Conservation (phyloP, 2,888 invertebrate species). For the Luffia ferchaultella region DNA sequence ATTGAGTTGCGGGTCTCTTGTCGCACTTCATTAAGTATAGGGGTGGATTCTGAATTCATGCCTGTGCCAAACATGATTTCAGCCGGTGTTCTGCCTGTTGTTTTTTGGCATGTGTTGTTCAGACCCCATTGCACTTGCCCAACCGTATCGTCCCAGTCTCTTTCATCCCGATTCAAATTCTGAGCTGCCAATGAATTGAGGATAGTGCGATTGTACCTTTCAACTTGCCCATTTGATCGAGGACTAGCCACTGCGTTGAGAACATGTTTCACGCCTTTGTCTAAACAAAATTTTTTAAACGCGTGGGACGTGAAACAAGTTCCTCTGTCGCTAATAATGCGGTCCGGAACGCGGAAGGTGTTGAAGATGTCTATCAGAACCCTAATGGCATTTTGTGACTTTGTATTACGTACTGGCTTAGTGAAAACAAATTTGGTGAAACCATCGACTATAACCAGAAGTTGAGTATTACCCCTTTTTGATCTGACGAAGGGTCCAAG, state of each 20-base stretch:
- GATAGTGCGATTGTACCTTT: slow-evolving; percentile 22
- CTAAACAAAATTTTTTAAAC: slow-evolving; percentile 25
- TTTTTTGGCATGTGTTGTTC: slow-evolving; percentile 21
- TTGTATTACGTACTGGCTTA: slow-evolving; percentile 23
- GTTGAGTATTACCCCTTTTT: slow-evolving; percentile 22
- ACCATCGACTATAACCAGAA: slow-evolving; percentile 29
- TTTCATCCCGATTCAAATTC: slow-evolving; percentile 19
- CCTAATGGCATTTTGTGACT: slow-evolving; percentile 20
- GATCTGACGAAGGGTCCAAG: slow-evolving; percentile 33
- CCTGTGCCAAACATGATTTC: slow-evolving; percentile 19
- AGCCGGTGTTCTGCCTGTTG: slow-evolving; percentile 16
- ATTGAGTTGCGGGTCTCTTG: neutral
- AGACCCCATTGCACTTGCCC: slow-evolving; percentile 19
- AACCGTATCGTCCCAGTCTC: slow-evolving; percentile 26
- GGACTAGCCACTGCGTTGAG: slow-evolving; percentile 19
- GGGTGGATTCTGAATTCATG: slow-evolving; percentile 6
- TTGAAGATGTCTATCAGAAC: slow-evolving; percentile 20
- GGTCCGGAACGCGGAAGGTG: slow-evolving; percentile 12
- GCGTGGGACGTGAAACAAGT: slow-evolving; percentile 26
- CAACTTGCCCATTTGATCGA: slow-evolving; percentile 22
- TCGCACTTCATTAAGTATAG: neutral
- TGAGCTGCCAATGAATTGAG: slow-evolving; percentile 20
- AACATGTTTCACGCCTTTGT: slow-evolving; percentile 17
- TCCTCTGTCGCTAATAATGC: slow-evolving; percentile 33
- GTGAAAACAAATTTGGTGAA: slow-evolving; percentile 30